Conservation (phyloP, 2,113 vertebrate species). For the Lichenostomus cassidix region DNA sequence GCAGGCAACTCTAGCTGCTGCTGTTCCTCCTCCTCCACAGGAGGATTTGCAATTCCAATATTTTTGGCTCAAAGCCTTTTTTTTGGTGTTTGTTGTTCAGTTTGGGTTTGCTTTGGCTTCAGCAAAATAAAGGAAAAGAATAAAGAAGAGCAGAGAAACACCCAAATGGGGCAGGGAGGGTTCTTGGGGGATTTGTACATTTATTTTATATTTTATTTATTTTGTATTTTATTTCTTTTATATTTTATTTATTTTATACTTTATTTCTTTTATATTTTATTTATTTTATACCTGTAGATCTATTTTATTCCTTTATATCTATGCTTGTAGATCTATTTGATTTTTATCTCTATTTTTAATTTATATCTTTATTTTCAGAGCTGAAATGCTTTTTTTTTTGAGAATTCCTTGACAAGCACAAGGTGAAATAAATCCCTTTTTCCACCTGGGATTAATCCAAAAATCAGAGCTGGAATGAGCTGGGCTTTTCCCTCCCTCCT, state of each 20-base stretch:
- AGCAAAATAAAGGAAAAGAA: not conserved
- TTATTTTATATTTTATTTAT: too few species aligned
- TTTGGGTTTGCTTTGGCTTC: not conserved
- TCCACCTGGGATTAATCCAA: not conserved
- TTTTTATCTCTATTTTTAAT: too few species aligned
- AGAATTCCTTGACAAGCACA: not conserved
- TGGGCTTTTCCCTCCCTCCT: not conserved
- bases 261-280: too few species aligned
- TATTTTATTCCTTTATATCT: too few species aligned
- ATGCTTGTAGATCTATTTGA: too few species aligned
- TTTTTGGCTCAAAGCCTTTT: not conserved
- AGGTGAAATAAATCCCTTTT: not conserved
- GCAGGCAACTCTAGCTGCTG: not conserved
- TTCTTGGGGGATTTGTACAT: too few species aligned
- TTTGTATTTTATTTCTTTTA: too few species aligned
- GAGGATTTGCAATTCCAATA: constrained; percentile 33
- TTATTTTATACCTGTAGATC: too few species aligned
- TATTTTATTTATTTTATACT: too few species aligned
- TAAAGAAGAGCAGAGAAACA: not conserved
- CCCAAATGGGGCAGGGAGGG: not conserved
- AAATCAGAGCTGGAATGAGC: not conserved
- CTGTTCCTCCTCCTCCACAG: not conserved
- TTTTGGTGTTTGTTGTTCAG: not conserved
- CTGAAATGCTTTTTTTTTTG: not conserved
- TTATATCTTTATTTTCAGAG: not conserved